phyloP scores from a whole-genome alignment of 2,888 invertebrate species.

The Chaitophorus viminalis region DNA sequence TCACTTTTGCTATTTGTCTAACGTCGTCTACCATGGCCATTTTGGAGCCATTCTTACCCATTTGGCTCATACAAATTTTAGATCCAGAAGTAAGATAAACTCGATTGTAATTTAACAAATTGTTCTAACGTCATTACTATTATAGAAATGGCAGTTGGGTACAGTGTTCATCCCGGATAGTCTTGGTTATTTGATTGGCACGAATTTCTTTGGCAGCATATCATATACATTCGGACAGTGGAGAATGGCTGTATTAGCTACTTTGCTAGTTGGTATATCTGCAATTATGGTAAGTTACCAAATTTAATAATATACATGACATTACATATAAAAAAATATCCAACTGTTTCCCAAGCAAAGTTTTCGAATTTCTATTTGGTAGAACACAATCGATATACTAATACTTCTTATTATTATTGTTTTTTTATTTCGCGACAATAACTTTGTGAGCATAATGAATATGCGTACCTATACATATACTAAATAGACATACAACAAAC shows the following conservation, averaged over 20 bases:
- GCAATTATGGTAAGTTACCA: conserved; percentile 71
- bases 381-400: no score
- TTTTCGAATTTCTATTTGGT: no score
- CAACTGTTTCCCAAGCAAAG: no score
- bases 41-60: conserved; percentile 83
- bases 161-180: conserved; percentile 88
- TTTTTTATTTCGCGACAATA: no score
- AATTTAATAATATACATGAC: not conserved
- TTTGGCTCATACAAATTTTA: conserved; percentile 79
- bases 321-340: not conserved
- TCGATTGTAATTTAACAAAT: not conserved
- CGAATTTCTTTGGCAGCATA: conserved; percentile 79
- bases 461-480: no score
- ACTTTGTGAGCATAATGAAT: no score
- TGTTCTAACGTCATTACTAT: not conserved
- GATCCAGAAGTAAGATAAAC: conserved; percentile 71
- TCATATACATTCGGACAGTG: conserved; percentile 76
- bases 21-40: conserved; percentile 86
- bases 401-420: no score
- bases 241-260: conserved; percentile 73
- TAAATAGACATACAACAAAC: no score
- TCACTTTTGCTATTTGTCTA: conserved; percentile 77
- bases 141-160: conserved; percentile 78
- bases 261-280: conserved; percentile 75
- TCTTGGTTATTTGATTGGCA: conserved; percentile 83